These are phyloP conservation scores for Eutrigla gurnardus DNA, from an alignment of 2,797 vertebrate species.

Conservation along the genomic window DNA sequence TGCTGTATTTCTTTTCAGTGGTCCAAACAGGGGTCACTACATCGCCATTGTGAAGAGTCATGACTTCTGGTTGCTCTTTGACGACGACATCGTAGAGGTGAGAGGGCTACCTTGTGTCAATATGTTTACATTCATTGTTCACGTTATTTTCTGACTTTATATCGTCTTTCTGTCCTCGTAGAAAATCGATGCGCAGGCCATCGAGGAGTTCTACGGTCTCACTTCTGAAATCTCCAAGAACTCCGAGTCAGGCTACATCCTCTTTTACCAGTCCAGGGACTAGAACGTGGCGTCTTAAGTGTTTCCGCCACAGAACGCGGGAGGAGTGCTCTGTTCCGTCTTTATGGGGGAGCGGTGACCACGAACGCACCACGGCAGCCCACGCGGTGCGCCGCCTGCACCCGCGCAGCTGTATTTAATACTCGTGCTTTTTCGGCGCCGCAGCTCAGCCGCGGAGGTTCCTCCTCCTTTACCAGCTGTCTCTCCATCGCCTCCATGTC, in stretches of 20 bases:
- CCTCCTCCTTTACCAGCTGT: constrained; percentile 34
- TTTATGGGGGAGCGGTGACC: constrained; percentile 41
- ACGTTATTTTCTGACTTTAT: background rate
- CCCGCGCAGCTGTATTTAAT: constrained; percentile 72
- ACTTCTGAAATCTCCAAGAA: constrained; percentile 99
- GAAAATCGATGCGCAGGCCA: constrained; percentile 99
- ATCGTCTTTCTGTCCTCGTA: constrained; percentile 61
- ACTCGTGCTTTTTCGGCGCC: constrained; percentile 71
- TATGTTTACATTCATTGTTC: background rate
- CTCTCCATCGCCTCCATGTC: constrained; percentile 40
- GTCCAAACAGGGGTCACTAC: constrained; percentile 97
- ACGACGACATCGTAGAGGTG: constrained; percentile 97
- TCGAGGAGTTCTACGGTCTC: constrained; percentile 99
- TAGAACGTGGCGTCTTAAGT: constrained; percentile 57
- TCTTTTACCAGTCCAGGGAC: constrained; percentile 99
- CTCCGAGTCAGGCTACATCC: constrained; percentile 99
- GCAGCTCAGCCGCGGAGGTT: constrained; percentile 65
- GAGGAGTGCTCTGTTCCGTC: constrained; percentile 48
- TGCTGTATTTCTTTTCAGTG: constrained; percentile 77
- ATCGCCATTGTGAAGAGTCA: constrained; percentile 99
- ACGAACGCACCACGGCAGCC: constrained; percentile 61
- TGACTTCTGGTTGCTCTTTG: constrained; percentile 98
- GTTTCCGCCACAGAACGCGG: constrained; percentile 37
- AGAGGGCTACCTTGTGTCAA: background rate
- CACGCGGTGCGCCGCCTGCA: constrained; percentile 59